Evolutionary conservation across 1,140 invertebrate species (phyloP).

Genomic region (Zaprionus kolodkinae): DNA sequence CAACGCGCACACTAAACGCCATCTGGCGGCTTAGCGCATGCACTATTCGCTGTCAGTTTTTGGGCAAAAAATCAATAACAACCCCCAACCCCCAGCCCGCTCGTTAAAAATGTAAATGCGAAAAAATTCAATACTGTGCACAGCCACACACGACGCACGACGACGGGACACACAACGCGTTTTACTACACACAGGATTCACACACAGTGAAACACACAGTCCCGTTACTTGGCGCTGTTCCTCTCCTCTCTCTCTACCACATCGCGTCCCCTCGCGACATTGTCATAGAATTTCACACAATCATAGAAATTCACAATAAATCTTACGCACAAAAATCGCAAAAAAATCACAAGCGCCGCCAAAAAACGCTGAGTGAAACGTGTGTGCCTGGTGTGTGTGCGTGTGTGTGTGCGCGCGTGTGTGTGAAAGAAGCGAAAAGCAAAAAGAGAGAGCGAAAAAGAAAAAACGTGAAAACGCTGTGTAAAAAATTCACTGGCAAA

Average conservation of each 20-base stretch:
- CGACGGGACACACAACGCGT: slow-evolving; percentile 58
- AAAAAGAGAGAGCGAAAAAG: not conserved
- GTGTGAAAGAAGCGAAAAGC: slow-evolving; percentile 12
- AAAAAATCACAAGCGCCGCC: slow-evolving; percentile 15
- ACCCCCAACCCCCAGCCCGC: slow-evolving; percentile 71
- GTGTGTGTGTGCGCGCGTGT: too few relatives aligned
- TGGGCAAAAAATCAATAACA: slow-evolving; percentile 78
- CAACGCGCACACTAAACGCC: slow-evolving; percentile 46
- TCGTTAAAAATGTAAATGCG: slow-evolving; percentile 83
- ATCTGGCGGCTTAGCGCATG: slow-evolving; percentile 35
- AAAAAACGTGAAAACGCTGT: slow-evolving; percentile 18
- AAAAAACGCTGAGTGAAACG: slow-evolving; percentile 13
- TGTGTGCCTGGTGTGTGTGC: not conserved
- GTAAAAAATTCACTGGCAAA: slow-evolving; percentile 35
- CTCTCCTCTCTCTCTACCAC: slow-evolving; percentile 13
- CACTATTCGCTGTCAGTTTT: slow-evolving; percentile 55
- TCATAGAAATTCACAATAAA: slow-evolving; percentile 1
- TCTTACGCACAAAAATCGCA: slow-evolving; percentile 2
- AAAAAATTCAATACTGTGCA: slow-evolving; percentile 82
- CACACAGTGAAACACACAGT: slow-evolving; percentile 3
- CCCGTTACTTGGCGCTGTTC: slow-evolving; percentile 13
- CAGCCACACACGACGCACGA: slow-evolving; percentile 70
- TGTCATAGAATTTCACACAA: not conserved
- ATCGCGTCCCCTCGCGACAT: not conserved
- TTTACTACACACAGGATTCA: slow-evolving; percentile 41